These are phyloP conservation scores for Acanthosepion lycidas DNA, from an alignment of 2,888 invertebrate species.

Conservation along the genomic window DNA sequence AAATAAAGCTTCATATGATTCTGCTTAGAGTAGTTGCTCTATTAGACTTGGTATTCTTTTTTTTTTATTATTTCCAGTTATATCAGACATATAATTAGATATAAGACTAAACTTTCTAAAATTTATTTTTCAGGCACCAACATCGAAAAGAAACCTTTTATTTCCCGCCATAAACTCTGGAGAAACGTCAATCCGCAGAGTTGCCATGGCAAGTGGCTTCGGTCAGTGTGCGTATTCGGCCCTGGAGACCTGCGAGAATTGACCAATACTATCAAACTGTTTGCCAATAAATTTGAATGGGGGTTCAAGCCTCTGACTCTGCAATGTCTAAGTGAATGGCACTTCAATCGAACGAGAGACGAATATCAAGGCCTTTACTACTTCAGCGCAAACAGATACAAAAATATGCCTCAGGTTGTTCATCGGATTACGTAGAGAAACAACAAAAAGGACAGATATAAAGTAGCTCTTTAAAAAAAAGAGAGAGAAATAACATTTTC, in stretches of 20 bases:
- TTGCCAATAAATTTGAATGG: conserved; percentile 69
- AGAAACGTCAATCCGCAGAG: conserved; percentile 50
- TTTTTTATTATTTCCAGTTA: too few relatives aligned
- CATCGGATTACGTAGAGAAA: neutral
- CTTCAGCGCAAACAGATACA: neutral
- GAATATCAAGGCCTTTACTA: conserved; percentile 45
- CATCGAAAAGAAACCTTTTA: conserved; percentile 52
- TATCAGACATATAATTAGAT: too few relatives aligned
- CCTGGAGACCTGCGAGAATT: conserved; percentile 63
- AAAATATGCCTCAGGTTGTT: conserved; percentile 25
- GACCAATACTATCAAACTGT: conserved; percentile 58
- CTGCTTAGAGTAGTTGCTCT: too few relatives aligned
- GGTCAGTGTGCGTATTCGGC: conserved; percentile 64
- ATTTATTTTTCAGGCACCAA: conserved; percentile 48
- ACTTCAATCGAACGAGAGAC: conserved; percentile 53
- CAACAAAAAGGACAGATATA: neutral
- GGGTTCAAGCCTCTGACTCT: conserved; percentile 61
- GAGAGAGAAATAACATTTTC: neutral
- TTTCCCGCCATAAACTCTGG: conserved; percentile 63
- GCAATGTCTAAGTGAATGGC: conserved; percentile 57
- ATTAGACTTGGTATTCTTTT: too few relatives aligned
- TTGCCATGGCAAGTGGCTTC: conserved; percentile 59
- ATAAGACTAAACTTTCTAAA: too few relatives aligned
- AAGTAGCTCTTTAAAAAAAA: neutral
- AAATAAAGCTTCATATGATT: too few relatives aligned